Conservation (phyloP, 2,888 invertebrate species). For the Gortyna flavago region DNA sequence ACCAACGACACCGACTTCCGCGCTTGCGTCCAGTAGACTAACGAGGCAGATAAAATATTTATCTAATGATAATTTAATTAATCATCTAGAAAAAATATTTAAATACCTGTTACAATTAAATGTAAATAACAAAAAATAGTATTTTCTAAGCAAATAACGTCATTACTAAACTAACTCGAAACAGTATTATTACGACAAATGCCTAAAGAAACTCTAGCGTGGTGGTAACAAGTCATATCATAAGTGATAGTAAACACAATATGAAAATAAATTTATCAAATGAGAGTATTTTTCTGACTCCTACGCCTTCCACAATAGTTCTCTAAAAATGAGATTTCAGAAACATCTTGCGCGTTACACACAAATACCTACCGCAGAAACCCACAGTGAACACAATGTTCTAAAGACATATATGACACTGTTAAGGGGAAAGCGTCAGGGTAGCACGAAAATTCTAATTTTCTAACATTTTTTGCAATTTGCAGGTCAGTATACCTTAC, state of each 20-base stretch:
- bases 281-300: slow-evolving; percentile 34
- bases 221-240: neutral
- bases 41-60: no score
- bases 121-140: neutral
- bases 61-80: no score
- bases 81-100: no score
- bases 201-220: no score
- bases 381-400: neutral
- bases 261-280: slow-evolving; percentile 36
- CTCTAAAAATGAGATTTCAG: slow-evolving; percentile 43
- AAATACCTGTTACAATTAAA: neutral
- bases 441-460: neutral
- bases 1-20: no score
- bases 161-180: neutral
- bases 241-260: slow-evolving; percentile 21
- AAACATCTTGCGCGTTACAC: slow-evolving; percentile 43
- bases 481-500: neutral
- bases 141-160: neutral
- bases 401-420: slow-evolving; percentile 16
- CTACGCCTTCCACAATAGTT: slow-evolving; percentile 41
- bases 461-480: neutral
- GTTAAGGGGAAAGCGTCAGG: neutral
- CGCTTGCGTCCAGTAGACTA: no score
- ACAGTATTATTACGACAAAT: neutral
- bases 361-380: slow-evolving; percentile 23